Conservation (phyloP, 2,888 invertebrate species). For the Lacanobia oleracea region DNA sequence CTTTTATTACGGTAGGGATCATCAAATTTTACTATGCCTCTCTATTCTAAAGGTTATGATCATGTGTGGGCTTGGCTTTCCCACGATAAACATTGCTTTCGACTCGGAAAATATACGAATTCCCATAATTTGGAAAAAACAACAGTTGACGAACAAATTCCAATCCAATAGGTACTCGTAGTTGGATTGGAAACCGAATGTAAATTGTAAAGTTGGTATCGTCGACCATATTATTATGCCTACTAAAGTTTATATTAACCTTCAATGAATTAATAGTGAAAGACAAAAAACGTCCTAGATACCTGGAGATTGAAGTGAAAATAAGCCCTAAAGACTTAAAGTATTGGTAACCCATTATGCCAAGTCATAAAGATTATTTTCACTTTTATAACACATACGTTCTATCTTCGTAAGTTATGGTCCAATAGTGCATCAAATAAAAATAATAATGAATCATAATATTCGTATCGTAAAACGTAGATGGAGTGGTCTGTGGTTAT, state of each 20-base stretch:
- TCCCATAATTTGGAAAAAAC: conserved; percentile 9
- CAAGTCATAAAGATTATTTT: conserved; percentile 53
- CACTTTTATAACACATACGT: conserved; percentile 42
- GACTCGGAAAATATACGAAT: conserved; percentile 22
- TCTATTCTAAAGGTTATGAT: conserved; percentile 41
- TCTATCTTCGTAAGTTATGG: conserved; percentile 47
- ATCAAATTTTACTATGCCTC: conserved; percentile 49
- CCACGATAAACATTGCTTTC: conserved; percentile 47
- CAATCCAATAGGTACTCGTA: no score
- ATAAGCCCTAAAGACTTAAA: conserved; percentile 10
- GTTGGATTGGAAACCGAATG: no score
- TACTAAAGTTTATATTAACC: background rate
- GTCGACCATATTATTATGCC: no score
- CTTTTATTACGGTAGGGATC: conserved; percentile 40
- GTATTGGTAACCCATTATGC: conserved; percentile 3
- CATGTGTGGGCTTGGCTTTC: conserved; percentile 37
- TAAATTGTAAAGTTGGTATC: no score
- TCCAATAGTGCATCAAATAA: conserved; percentile 54
- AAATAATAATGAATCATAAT: conserved; percentile 42
- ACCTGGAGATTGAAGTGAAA: conserved; percentile 12
- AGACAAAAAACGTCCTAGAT: background rate
- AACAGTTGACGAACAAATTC: no score
- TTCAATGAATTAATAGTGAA: no score
- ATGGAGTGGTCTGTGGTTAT: conserved; percentile 48
- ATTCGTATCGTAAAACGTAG: conserved; percentile 47